Percentiles rank a stretch among this genome's conserved stretches.
These are phyloP conservation scores for Thymelicus sylvestris DNA, from an alignment of 2,888 invertebrate genomes.

Conservation along the genomic window DNA sequence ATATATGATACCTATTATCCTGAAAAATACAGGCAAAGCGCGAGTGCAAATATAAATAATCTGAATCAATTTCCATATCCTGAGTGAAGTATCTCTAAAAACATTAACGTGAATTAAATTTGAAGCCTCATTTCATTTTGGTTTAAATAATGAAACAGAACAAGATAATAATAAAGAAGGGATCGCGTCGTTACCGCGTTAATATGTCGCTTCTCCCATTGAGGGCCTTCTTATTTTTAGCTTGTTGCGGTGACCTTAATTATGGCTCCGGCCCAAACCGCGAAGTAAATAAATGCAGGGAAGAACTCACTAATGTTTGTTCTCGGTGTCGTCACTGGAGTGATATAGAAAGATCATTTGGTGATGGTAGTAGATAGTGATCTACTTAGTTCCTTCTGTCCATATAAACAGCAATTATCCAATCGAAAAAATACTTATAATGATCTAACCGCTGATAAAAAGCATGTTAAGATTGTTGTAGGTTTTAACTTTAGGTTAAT, in stretches of 20 bases:
- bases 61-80: too few species aligned
- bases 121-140: not conserved
- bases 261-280: conserved; percentile 60
- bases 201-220: conserved; percentile 51
- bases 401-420: too few species aligned
- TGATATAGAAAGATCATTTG: not conserved
- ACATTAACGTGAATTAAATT: too few species aligned
- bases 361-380: not conserved
- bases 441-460: too few species aligned
- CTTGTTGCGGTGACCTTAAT: conserved; percentile 76
- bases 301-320: conserved; percentile 40
- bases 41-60: too few species aligned
- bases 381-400: too few species aligned
- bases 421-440: too few species aligned
- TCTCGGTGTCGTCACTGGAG: not conserved
- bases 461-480: too few species aligned
- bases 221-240: conserved; percentile 68
- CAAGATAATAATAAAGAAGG: not conserved
- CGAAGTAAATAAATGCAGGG: conserved; percentile 52
- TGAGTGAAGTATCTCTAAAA: too few species aligned
- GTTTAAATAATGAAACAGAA: not conserved
- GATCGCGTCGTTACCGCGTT: not conserved
- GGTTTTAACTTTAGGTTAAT: too few species aligned
- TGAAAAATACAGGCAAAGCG: too few species aligned
- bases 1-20: too few species aligned